phyloP scores from a whole-genome alignment of 2,797 vertebrate genomes.

The Poecile montanus region DNA sequence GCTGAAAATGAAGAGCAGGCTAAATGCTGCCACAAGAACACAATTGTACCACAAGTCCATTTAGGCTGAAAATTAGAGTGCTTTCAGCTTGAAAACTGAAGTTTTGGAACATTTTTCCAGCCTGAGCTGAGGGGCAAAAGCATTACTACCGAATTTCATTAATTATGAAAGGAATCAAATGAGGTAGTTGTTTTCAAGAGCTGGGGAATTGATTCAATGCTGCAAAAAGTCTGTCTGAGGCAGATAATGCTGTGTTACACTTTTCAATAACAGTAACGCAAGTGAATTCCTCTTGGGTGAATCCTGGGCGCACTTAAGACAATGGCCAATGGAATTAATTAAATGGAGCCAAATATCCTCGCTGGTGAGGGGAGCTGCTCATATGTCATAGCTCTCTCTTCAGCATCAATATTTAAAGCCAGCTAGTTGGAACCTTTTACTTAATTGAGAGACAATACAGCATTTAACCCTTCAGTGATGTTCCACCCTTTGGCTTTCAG shows the following conservation, averaged over 20 bases:
- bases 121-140: constrained; percentile 51
- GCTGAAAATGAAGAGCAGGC: neutral
- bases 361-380: constrained; percentile 27
- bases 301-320: constrained; percentile 57
- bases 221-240: constrained; percentile 69
- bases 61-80: constrained; percentile 44
- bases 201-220: constrained; percentile 67
- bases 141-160: constrained; percentile 63
- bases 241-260: constrained; percentile 68
- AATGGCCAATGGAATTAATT: constrained; percentile 68
- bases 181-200: constrained; percentile 65
- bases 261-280: constrained; percentile 56
- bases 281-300: constrained; percentile 64
- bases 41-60: neutral
- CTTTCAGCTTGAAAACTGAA: constrained; percentile 41
- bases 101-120: constrained; percentile 44
- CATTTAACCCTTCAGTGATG: constrained; percentile 41
- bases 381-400: constrained; percentile 25
- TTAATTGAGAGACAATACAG: constrained; percentile 58
- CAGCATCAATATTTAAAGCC: constrained; percentile 61
- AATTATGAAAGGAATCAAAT: constrained; percentile 71
- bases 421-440: constrained; percentile 47
- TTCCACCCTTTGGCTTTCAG: neutral
- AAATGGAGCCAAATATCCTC: constrained; percentile 62
- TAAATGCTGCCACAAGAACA: constrained; percentile 3